Evolutionary conservation across 2,888 invertebrate species (phyloP).

Genomic region (Pachycephus smyrnensis): DNA sequence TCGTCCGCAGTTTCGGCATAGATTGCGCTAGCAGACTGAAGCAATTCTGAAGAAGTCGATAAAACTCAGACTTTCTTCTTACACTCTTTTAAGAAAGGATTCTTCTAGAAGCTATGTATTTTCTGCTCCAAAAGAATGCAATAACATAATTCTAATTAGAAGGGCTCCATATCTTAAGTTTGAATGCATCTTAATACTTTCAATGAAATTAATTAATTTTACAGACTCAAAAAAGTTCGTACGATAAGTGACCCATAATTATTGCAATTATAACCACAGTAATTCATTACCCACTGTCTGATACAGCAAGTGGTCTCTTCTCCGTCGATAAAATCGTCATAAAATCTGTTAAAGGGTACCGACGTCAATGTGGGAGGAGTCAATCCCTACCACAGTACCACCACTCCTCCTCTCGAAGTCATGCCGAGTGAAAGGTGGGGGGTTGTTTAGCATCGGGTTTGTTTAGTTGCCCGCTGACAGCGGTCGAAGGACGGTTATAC

Average conservation of each 20-base stretch:
- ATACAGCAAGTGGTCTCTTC: constrained; percentile 20
- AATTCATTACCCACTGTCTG: not conserved
- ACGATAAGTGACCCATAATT: not conserved
- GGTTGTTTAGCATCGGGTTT: constrained; percentile 59
- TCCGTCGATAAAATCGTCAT: constrained; percentile 49
- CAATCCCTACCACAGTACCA: not conserved
- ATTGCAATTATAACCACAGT: not conserved
- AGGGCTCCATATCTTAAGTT: not conserved
- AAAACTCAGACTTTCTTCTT: not conserved
- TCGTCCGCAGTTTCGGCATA: not conserved
- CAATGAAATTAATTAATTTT: not conserved
- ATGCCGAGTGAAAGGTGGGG: constrained; percentile 54
- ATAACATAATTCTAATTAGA: not conserved
- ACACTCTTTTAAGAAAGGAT: not conserved
- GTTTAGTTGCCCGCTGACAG: constrained; percentile 67
- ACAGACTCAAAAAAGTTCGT: not conserved
- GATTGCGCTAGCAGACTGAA: not conserved
- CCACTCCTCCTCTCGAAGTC: constrained; percentile 35
- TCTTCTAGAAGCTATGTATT: not conserved
- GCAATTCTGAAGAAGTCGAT: not conserved
- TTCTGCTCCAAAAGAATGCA: not conserved
- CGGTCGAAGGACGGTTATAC: constrained; percentile 51
- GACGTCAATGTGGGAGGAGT: constrained; percentile 37
- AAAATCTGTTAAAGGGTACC: constrained; percentile 37
- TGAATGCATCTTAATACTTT: not conserved